Evolutionary conservation across 2,113 vertebrate species (phyloP), one percentile per base, ranked within the genome.

Genomic region (Alces alces): DNA sequence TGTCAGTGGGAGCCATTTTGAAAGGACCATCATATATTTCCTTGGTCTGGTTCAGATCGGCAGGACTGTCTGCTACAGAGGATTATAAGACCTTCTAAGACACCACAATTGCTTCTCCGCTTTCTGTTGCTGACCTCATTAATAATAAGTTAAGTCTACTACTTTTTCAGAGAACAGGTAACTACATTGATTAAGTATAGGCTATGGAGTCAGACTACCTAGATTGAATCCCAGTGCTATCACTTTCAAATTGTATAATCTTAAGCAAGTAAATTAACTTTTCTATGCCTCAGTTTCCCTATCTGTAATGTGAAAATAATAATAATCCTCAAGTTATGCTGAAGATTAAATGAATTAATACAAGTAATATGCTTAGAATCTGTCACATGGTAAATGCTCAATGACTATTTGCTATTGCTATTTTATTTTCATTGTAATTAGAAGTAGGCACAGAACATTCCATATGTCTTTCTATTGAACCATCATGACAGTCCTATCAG

Each of bases 1-100:
- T 95, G 70, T 97, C 54, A 61, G 33, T 1, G 1, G 57, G 88
- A 96, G 79, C 93, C 95, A 94, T 95, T 96, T 89, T 78, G 91
- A 93, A 95, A 88, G 64, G 60, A 93, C 64, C 89, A 66, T 64
- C 66, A 39, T 83, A 21, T 47, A n/a, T 86, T 89, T 83, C 28
- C 70, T 23, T 84, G 45, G 79, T 95, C 70, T 60, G 58, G 87
- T 87, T 76, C 86, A 94, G 39, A 36, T 86, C 0, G 0, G 88
- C 45, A 64, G 55, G 43, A 58, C 64, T 60, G 8, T 66, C 6
- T 86, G 60, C 45, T 45, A 23, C 57, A 57, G 28, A 88, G 23
- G 64, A 78, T 19, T 88, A 6, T 30, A 36, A 93, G 36, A 28
- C 25, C 55, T 91, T 89, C 76, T 43, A 36, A 95, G 73, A 19